Base-by-base conservation (phyloP, 2,113 vertebrate genomes). In the Chaetorhynchus papuensis region DNA sequence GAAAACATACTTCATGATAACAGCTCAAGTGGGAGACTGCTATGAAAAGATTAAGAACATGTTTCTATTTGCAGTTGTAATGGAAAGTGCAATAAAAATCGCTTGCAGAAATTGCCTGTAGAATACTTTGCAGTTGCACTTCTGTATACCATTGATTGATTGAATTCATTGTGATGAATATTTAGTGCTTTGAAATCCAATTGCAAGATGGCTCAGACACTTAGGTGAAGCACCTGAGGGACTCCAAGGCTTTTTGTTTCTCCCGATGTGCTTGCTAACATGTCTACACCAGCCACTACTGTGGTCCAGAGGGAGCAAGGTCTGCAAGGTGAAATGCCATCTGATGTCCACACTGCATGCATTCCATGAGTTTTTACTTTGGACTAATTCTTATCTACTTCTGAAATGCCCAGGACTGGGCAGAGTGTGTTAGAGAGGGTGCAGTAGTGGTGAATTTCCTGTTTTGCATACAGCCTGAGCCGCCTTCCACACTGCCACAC, bases 81-180 rank as follows among this genome's bases (percentile, higher is more conserved):
- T 76, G 88, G 78, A 90, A 93, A 93, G 89, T 15, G 54, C 88
- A 90, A 86, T 87, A 87, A 95, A 94, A 95, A 94, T 64, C 83
- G 53, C 81, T 92, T 52, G 71, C 28, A 76, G 75, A 83, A 66
- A 83, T 80, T 94, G 87, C 64, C 87, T 70, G 61, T 66, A 70
- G 82, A 87, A 74, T 47, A n/a, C 42, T 90, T 93, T 45, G 60
- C 82, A 75, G 53, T 90, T 80, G n/a, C 66, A 70, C 45, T 95
- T 88, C 64, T 66, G 13, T 77, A 74, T 37, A 74, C 52, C 64
- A 56, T 16, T 57, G 72, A 92, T 45, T 59, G 90, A 94, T 83
- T 88, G 66, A 70, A 80, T 88, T 90, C 22, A 59, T 28, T 74
- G 79, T 56, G 75, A 77, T 80, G 87, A 79, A 77, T 95, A 90